Percentiles rank a stretch among this genome's conserved stretches.
Evolutionary conservation across 2,797 vertebrate genomes (phyloP).

Genomic region (Muscicapa comitata): DNA sequence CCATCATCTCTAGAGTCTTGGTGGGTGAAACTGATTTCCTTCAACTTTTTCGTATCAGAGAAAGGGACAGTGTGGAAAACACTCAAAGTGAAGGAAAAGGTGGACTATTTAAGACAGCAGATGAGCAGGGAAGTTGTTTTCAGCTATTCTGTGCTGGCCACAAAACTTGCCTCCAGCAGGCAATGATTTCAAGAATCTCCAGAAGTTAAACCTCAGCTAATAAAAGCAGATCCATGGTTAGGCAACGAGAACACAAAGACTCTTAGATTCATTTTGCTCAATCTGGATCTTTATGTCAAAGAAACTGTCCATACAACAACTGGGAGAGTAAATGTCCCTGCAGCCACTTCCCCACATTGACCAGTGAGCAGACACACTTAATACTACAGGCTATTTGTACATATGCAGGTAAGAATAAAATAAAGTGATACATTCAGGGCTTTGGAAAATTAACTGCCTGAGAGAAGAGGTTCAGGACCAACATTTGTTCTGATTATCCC

Average conservation of each 20-base stretch:
- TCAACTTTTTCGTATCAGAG: background rate
- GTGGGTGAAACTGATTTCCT: background rate
- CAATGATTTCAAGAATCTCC: background rate
- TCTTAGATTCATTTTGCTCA: background rate
- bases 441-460: background rate
- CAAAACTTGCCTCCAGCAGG: background rate
- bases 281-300: background rate
- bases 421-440: background rate
- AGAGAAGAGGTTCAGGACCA: conserved; percentile 13
- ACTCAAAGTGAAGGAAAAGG: background rate
- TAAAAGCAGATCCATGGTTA: background rate
- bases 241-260: background rate
- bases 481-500: background rate
- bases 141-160: background rate
- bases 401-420: background rate
- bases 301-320: background rate
- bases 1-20: background rate
- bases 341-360: background rate
- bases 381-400: background rate
- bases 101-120: background rate
- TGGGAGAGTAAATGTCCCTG: background rate
- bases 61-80: background rate
- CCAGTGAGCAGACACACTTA: background rate
- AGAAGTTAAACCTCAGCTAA: background rate
- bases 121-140: background rate